Evolutionary conservation across 2,888 invertebrate genomes (phyloP).

Genomic region (Drosophila recens): DNA sequence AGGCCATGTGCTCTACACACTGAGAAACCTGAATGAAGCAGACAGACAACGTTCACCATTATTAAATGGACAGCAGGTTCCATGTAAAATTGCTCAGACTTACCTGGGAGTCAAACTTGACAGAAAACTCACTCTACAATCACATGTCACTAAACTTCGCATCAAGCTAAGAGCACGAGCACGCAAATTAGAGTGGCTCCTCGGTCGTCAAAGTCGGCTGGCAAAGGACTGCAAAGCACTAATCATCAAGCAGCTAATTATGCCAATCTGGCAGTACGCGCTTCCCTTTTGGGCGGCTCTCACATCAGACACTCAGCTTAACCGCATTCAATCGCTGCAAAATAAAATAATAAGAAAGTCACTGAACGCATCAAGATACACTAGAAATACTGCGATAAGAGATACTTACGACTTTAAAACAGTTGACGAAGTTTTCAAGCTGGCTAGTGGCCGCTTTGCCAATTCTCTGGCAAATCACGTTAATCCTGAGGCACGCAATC

Average conservation of each 20-base stretch:
- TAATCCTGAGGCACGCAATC: slow-evolving; percentile 10
- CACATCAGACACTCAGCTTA: background rate
- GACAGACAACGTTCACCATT: background rate
- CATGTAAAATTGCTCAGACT: background rate
- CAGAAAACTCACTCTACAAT: background rate
- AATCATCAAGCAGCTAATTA: background rate
- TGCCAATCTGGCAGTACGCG: slow-evolving; percentile 21
- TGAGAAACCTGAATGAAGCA: background rate
- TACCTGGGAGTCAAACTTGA: slow-evolving; percentile 1
- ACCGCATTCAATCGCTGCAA: background rate
- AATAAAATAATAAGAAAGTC: background rate
- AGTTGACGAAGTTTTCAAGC: background rate
- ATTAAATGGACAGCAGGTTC: background rate
- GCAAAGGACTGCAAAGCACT: slow-evolving; percentile 7
- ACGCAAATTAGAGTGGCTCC: background rate
- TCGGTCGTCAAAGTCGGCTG: background rate
- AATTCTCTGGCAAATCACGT: background rate
- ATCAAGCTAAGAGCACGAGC: background rate
- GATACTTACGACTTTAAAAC: background rate
- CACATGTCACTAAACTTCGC: background rate
- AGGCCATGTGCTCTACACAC: background rate
- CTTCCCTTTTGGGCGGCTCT: slow-evolving; percentile 3
- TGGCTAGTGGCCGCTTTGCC: background rate
- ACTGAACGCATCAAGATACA: background rate
- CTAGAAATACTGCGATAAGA: background rate